phyloP scores from a whole-genome alignment of 2,888 invertebrate genomes.

The Lasioglossum zephyrum region DNA sequence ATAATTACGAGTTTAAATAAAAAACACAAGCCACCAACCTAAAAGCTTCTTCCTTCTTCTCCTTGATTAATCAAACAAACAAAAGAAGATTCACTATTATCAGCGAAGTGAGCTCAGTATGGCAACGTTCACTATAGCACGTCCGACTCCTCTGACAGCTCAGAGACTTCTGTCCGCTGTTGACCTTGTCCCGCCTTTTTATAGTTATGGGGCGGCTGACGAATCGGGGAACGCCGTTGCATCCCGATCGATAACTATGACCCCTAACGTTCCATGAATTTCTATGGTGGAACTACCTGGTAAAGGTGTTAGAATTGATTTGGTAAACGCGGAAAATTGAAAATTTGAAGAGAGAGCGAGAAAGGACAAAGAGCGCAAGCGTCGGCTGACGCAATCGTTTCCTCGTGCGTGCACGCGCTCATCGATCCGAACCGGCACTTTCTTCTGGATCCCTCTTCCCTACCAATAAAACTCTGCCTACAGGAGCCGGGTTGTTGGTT shows the following conservation, averaged over 20 bases:
- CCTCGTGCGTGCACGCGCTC: constrained; percentile 17
- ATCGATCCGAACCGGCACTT: constrained; percentile 64
- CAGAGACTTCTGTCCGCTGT: constrained; percentile 74
- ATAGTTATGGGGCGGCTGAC: constrained; percentile 58
- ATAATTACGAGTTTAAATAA: neutral
- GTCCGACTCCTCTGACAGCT: constrained; percentile 76
- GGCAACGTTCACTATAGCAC: constrained; percentile 27
- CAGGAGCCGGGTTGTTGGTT: constrained; percentile 14
- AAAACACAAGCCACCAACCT: constrained; percentile 38
- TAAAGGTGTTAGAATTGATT: neutral
- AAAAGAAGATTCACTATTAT: neutral
- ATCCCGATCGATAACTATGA: neutral
- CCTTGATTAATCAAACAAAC: neutral
- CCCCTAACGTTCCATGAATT: constrained; percentile 6
- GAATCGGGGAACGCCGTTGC: constrained; percentile 23
- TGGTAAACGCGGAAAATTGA: constrained; percentile 3
- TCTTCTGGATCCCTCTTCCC: constrained; percentile 38
- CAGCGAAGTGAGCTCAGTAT: neutral
- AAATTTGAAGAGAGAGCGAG: constrained; percentile 36
- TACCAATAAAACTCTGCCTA: constrained; percentile 40
- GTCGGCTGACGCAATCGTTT: constrained; percentile 53
- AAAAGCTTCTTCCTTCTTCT: neutral
- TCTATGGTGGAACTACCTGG: neutral
- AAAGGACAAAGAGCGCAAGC: constrained; percentile 56
- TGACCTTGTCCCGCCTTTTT: constrained; percentile 82